phyloP scores from a whole-genome alignment of 1,140 invertebrate species.

The Nasonia longicornis region DNA sequence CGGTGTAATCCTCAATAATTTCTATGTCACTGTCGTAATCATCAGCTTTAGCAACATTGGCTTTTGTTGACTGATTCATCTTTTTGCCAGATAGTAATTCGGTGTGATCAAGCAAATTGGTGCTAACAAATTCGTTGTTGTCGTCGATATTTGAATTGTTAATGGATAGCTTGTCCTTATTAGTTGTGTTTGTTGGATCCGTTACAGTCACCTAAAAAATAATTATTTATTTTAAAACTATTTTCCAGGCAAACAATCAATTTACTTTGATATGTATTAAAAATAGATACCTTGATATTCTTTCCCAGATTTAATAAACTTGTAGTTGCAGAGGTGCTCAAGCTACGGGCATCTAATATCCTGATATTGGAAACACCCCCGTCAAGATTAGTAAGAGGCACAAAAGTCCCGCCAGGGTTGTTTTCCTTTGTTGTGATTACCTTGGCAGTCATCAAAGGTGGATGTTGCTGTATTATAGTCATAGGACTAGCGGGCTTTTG shows the following conservation, averaged over 20 bases:
- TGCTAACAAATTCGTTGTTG: slow-evolving; percentile 58
- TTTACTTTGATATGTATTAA: not conserved
- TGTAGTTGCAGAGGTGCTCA: not conserved
- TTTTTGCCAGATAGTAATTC: slow-evolving; percentile 52
- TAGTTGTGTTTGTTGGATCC: not conserved
- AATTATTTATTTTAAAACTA: not conserved
- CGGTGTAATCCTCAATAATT: slow-evolving; percentile 56
- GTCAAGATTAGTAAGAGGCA: slow-evolving; percentile 28
- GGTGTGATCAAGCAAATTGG: slow-evolving; percentile 60
- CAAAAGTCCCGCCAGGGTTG: not conserved
- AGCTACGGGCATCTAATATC: slow-evolving; percentile 36
- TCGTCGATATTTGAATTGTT: slow-evolving; percentile 21
- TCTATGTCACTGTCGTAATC: slow-evolving; percentile 61
- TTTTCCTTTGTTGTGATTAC: slow-evolving; percentile 17
- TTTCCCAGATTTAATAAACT: slow-evolving; percentile 36
- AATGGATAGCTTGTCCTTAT: not conserved
- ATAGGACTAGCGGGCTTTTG: not conserved
- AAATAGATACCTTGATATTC: slow-evolving; percentile 35
- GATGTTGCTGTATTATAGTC: not conserved
- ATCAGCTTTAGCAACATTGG: not conserved
- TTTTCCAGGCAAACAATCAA: not conserved
- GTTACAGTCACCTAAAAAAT: slow-evolving; percentile 34
- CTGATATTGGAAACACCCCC: slow-evolving; percentile 36
- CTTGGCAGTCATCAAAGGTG: slow-evolving; percentile 7
- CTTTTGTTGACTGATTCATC: not conserved